Percentiles rank a stretch among this genome's conserved stretches.
phyloP scores from a whole-genome alignment of 1,140 invertebrate genomes.

The Anagrus nilaparvatae region DNA sequence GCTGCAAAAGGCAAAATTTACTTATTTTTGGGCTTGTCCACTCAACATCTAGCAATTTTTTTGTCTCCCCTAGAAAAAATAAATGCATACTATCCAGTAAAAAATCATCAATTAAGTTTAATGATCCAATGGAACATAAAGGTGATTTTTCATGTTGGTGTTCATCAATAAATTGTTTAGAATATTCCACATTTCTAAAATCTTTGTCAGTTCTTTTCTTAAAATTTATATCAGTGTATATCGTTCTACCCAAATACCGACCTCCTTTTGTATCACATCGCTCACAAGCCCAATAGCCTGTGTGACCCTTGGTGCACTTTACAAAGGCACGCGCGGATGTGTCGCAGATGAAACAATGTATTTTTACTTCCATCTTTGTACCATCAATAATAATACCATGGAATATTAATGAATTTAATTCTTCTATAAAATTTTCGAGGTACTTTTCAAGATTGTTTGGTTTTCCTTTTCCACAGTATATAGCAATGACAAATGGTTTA shows the following conservation, averaged over 20 bases:
- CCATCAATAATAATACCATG: neutral
- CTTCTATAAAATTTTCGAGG: neutral
- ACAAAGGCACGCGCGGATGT: slow-evolving; percentile 10
- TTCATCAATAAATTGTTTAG: too few species aligned
- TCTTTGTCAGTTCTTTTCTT: too few species aligned
- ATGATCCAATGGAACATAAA: too few species aligned
- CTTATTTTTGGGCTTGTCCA: neutral
- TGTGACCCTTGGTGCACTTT: slow-evolving; percentile 12
- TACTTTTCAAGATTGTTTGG: neutral
- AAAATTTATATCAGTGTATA: too few species aligned
- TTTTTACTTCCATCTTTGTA: neutral
- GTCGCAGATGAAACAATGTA: slow-evolving; percentile 7
- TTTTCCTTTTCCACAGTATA: neutral
- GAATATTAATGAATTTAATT: neutral
- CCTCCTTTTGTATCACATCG: slow-evolving; percentile 14
- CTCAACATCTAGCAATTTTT: too few species aligned
- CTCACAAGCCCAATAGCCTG: slow-evolving; percentile 15
- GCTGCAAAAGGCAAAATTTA: neutral
- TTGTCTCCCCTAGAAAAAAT: too few species aligned
- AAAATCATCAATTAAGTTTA: slow-evolving; percentile 13
- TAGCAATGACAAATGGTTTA: neutral
- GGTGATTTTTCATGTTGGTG: too few species aligned
- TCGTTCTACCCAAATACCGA: too few species aligned
- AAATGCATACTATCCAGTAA: slow-evolving; percentile 17
- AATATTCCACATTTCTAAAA: too few species aligned